phyloP scores from a whole-genome alignment of 1,140 invertebrate genomes.

The Ceratitis capitata region DNA sequence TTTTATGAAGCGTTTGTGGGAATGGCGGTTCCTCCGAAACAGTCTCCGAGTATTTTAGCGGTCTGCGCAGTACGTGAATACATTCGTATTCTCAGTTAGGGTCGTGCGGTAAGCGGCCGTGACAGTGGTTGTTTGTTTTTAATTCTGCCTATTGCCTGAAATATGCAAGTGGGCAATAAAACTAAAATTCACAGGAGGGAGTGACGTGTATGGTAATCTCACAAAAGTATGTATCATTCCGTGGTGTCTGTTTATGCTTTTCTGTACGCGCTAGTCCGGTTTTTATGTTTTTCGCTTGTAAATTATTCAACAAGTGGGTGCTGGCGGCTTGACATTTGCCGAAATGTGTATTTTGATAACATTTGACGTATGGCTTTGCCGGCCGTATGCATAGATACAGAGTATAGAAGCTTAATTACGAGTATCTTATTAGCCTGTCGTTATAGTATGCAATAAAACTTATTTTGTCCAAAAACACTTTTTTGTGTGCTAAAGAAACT shows the following conservation, averaged over 20 bases:
- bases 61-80: too few relatives aligned
- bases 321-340: neutral
- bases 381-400: neutral
- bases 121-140: neutral
- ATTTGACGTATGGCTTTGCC: conserved; percentile 8
- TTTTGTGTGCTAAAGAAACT: too few relatives aligned
- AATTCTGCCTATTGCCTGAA: neutral
- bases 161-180: conserved; percentile 24
- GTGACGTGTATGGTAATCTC: conserved; percentile 7
- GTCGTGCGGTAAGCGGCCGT: conserved; percentile 9
- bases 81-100: neutral
- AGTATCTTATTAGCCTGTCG: neutral
- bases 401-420: neutral
- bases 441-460: too few relatives aligned
- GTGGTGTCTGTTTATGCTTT: neutral
- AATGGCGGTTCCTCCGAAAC: neutral
- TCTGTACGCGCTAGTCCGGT: too few relatives aligned
- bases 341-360: neutral
- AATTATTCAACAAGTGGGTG: conserved; percentile 3
- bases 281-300: neutral
- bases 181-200: conserved; percentile 27
- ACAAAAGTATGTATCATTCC: conserved; percentile 3
- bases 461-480: too few relatives aligned
- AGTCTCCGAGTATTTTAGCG: neutral
- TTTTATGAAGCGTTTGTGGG: neutral